Conservation (phyloP, 1,140 invertebrate genomes). For the Ectropis grisescens region DNA sequence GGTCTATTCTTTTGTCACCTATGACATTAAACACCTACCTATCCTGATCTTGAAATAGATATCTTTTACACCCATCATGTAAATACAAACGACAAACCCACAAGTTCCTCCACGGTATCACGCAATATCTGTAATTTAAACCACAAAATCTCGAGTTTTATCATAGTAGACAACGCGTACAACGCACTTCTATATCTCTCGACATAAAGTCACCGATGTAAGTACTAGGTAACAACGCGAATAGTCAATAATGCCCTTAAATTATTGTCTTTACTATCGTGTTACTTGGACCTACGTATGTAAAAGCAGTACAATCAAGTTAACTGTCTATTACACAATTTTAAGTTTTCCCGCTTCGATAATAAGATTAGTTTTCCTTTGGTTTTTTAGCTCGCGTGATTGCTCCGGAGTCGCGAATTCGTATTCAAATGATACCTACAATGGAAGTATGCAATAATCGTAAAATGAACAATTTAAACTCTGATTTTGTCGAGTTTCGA, state of each 20-base stretch:
- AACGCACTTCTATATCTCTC: too few relatives aligned
- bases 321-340: neutral
- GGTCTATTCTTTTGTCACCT: too few relatives aligned
- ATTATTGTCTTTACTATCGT: slow-evolving; percentile 21
- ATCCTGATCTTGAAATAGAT: too few relatives aligned
- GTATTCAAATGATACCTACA: slow-evolving; percentile 52
- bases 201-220: too few relatives aligned
- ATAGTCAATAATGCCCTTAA: slow-evolving; percentile 20
- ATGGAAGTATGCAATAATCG: slow-evolving; percentile 46
- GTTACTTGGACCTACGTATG: slow-evolving; percentile 19
- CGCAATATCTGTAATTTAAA: too few relatives aligned
- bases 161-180: too few relatives aligned
- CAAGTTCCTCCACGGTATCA: too few relatives aligned
- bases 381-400: slow-evolving; percentile 22
- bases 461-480: slow-evolving; percentile 56
- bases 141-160: too few relatives aligned
- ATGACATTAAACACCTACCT: too few relatives aligned
- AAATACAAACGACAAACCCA: too few relatives aligned
- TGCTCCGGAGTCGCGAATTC: slow-evolving; percentile 34
- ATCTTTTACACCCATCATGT: too few relatives aligned
- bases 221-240: slow-evolving; percentile 4
- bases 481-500: slow-evolving; percentile 39
- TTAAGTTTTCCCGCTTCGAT: neutral
- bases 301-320: slow-evolving; percentile 5
- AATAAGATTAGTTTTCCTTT: slow-evolving; percentile 9